A percentile compares a stretch with the other conserved stretches of the same genome.
Evolutionary conservation across 1,140 invertebrate genomes (phyloP).

Genomic region (Diabrotica virgifera): DNA sequence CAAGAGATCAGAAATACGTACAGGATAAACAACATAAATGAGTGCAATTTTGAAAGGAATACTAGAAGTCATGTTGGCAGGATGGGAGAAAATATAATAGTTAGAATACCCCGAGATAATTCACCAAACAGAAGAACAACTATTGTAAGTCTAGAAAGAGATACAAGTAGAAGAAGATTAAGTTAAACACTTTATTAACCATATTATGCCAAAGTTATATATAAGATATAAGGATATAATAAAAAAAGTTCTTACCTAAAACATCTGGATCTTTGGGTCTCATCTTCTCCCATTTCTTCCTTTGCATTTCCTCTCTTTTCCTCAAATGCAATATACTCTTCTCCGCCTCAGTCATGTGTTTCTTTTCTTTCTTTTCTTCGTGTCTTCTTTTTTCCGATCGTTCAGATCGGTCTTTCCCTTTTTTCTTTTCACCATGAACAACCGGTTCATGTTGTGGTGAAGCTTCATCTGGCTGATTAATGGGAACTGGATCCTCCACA

Average conservation of each 20-base stretch:
- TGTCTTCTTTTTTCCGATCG: constrained; percentile 27
- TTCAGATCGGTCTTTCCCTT: constrained; percentile 30
- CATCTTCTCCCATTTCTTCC: constrained; percentile 41
- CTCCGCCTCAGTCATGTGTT: constrained; percentile 47
- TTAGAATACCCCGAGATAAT: no score
- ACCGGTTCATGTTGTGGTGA: constrained; percentile 21
- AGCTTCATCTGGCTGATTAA: constrained; percentile 36
- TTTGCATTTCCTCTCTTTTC: constrained; percentile 42
- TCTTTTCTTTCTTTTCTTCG: constrained; percentile 31
- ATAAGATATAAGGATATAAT: background rate
- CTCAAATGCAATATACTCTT: constrained; percentile 45
- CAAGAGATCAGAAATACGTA: no score
- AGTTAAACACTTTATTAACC: no score
- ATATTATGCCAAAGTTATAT: background rate
- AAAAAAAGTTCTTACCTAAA: constrained; percentile 1
- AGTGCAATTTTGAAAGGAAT: no score
- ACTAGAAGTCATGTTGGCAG: no score
- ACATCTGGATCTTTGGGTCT: constrained; percentile 18
- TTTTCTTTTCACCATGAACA: constrained; percentile 39
- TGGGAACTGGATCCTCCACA: constrained; percentile 7
- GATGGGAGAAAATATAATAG: no score
- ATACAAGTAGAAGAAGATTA: no score
- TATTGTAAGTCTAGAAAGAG: no score
- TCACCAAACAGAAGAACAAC: no score
- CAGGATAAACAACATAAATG: no score